Evolutionary conservation across 1,140 invertebrate genomes (phyloP), one percentile per base, ranked within the genome.

Genomic region (Copidosoma floridanum): DNA sequence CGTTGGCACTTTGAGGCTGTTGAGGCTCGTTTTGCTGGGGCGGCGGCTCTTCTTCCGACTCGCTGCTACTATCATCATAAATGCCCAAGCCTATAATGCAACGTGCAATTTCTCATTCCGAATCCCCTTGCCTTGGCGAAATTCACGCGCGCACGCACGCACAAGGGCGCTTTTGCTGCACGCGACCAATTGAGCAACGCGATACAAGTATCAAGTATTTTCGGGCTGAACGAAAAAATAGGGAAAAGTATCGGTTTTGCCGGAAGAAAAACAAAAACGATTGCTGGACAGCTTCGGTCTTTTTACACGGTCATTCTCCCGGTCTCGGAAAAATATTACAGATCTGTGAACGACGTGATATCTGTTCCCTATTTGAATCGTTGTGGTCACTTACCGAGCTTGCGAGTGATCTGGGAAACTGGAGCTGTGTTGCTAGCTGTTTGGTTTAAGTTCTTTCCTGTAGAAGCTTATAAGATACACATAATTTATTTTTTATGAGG

Each of bases 381-480:
- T 6, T 26, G 41, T 1, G 10, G 37, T n/a, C 8, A 61, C 50
- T 87, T 82, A 88, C 86, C 85, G 70, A 87, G 82, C 69, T 84
- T 81, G 68, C 82, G 82, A 69, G 85, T 84, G 72, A 88, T 82
- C 81, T 86, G 85, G 73, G 85, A 83, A 82, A 88, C 84, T 82
- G 86, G 85, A 73, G 84, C 82, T 77, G 82, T 84, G 81, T 85
- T 85, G 83, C 83, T 82, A 71, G 85, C 79, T 75, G 85, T 82
- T 80, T 82, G 81, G 77, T 85, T 84, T 79, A 85, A 84, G 82
- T 82, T 83, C 85, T 85, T 72, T 77, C 78, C 78, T 80, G 76
- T 72, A 74, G 76, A 76, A 76, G 72, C 77, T 79, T 79, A 78
- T 74, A 78, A 79, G 23, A 57, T 51, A 62, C 61, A n/a, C n/a